A percentile compares a stretch with the other conserved stretches of the same genome.
Evolutionary conservation across 2,888 invertebrate genomes (phyloP).

Genomic region (Euphydryas editha): DNA sequence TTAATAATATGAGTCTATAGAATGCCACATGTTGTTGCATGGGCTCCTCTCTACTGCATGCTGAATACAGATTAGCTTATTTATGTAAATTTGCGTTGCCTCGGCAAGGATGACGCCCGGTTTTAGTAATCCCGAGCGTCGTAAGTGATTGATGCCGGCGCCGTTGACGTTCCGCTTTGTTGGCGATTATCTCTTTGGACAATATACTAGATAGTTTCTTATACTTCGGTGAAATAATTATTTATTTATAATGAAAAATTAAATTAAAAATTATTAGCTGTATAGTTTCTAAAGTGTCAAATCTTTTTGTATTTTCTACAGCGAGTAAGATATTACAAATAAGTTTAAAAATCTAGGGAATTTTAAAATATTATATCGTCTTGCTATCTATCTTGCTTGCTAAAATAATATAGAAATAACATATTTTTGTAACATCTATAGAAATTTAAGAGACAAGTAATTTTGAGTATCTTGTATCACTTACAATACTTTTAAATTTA

Average conservation of each 20-base stretch:
- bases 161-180: constrained; percentile 63
- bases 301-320: no score
- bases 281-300: no score
- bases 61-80: constrained; percentile 81
- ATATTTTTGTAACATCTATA: not conserved
- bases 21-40: constrained; percentile 81
- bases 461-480: not conserved
- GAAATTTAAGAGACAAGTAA: not conserved
- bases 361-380: no score
- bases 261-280: no score
- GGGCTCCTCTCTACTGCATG: constrained; percentile 70
- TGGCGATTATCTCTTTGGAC: constrained; percentile 34
- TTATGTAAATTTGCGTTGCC: constrained; percentile 76
- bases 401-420: no score
- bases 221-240: not conserved
- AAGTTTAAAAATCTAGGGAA: no score
- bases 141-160: constrained; percentile 75
- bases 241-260: no score
- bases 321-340: no score
- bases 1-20: constrained; percentile 80
- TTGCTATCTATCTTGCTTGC: no score
- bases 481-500: constrained; percentile 5
- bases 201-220: constrained; percentile 17
- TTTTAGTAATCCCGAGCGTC: constrained; percentile 70
- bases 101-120: constrained; percentile 67